Conservation (phyloP, 1,140 invertebrate genomes). For the Chelonus insularis region DNA sequence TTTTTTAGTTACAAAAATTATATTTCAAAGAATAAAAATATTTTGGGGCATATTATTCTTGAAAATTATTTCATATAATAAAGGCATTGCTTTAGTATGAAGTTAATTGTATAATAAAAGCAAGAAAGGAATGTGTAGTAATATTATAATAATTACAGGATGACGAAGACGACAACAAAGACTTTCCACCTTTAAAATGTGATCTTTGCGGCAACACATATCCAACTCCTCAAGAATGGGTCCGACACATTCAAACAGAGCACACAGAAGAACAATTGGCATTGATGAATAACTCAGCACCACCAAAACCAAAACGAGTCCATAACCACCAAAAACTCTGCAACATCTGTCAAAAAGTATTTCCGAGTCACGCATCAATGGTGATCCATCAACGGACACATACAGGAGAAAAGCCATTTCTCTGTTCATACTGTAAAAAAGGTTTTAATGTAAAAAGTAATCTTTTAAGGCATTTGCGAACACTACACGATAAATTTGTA, state of each 20-base stretch:
- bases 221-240: constrained; percentile 81
- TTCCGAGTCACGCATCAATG: constrained; percentile 77
- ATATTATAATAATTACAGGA: constrained; percentile 50
- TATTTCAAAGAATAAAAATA: too few species aligned
- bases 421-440: constrained; percentile 74
- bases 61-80: too few species aligned
- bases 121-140: too few species aligned
- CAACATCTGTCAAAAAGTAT: constrained; percentile 72
- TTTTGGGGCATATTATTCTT: too few species aligned
- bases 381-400: constrained; percentile 73
- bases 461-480: constrained; percentile 71
- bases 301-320: constrained; percentile 64
- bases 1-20: too few species aligned
- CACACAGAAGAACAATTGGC: constrained; percentile 83
- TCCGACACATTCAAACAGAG: constrained; percentile 78
- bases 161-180: constrained; percentile 67
- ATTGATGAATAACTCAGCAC: constrained; percentile 73
- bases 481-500: constrained; percentile 69
- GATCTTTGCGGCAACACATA: constrained; percentile 82
- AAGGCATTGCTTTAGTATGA: too few species aligned
- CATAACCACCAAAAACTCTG: constrained; percentile 69
- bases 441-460: constrained; percentile 80
- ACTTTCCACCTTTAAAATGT: constrained; percentile 72
- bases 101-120: too few species aligned
- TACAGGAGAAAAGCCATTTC: constrained; percentile 72